phyloP scores from a whole-genome alignment of 2,888 invertebrate species.

The Xestia c-nigrum region DNA sequence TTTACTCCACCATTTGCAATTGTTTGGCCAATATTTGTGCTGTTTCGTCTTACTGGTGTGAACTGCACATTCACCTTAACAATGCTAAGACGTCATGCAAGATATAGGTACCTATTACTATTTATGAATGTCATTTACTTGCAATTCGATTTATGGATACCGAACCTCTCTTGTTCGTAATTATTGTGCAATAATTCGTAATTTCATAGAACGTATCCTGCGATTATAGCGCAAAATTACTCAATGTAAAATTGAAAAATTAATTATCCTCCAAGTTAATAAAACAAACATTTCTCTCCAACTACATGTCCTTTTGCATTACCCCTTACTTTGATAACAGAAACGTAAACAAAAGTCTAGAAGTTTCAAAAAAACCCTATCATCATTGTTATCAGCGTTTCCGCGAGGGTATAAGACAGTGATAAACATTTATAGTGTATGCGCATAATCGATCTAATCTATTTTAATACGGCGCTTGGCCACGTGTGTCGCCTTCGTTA shows the following conservation, averaged over 20 bases:
- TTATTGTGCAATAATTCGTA: slow-evolving; percentile 23
- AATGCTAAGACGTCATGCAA: slow-evolving; percentile 28
- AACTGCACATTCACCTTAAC: slow-evolving; percentile 1
- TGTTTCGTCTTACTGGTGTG: background rate
- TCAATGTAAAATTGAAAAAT: background rate
- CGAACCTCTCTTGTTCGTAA: slow-evolving; percentile 2
- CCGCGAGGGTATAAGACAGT: slow-evolving; percentile 22
- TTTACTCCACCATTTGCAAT: background rate
- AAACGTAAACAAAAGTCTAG: slow-evolving; percentile 36
- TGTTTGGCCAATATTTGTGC: background rate
- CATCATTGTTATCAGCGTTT: slow-evolving; percentile 48
- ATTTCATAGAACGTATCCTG: background rate
- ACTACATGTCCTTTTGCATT: background rate
- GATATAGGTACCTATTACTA: background rate
- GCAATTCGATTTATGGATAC: background rate
- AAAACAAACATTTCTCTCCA: background rate
- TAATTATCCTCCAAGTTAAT: background rate
- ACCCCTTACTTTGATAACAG: background rate
- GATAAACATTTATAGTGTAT: slow-evolving; percentile 48
- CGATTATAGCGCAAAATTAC: background rate
- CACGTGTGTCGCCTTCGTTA: slow-evolving; percentile 44
- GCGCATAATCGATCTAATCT: slow-evolving; percentile 56
- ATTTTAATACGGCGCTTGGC: slow-evolving; percentile 42
- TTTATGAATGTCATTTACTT: background rate
- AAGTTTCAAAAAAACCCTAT: slow-evolving; percentile 38